Conservation (phyloP, 2,113 vertebrate genomes). For the Xenopus tropicalis region UCB_Xtro_10.0 CM004449.2:65646001-65646500, state of each 20-base stretch:
- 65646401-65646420: slow-evolving; percentile 58
- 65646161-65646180: not conserved
- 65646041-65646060: not conserved
- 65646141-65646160: slow-evolving; percentile 11
- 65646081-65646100: slow-evolving; percentile 13
- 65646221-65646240: slow-evolving; percentile 15
- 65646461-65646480: slow-evolving; percentile 64
- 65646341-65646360: not conserved
- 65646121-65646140: not conserved
- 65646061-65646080: not conserved
- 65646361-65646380: slow-evolving; percentile 19
- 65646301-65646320: not conserved
- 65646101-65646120: not conserved
- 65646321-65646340: not conserved
- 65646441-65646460: slow-evolving; percentile 64
- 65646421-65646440: slow-evolving; percentile 58
- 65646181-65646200: slow-evolving; percentile 11
- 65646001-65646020: too few species aligned
- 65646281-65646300: slow-evolving; percentile 17
- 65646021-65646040: too few species aligned
- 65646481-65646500: slow-evolving; percentile 71
- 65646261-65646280: slow-evolving; percentile 3
- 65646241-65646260: slow-evolving; percentile 14
- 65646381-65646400: slow-evolving; percentile 59
- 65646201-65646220: slow-evolving; percentile 10